Evolutionary conservation across 2,797 vertebrate species (phyloP), one percentile per base, ranked within the genome.

Genomic region (Enteromius afrohamiltoni): DNA sequence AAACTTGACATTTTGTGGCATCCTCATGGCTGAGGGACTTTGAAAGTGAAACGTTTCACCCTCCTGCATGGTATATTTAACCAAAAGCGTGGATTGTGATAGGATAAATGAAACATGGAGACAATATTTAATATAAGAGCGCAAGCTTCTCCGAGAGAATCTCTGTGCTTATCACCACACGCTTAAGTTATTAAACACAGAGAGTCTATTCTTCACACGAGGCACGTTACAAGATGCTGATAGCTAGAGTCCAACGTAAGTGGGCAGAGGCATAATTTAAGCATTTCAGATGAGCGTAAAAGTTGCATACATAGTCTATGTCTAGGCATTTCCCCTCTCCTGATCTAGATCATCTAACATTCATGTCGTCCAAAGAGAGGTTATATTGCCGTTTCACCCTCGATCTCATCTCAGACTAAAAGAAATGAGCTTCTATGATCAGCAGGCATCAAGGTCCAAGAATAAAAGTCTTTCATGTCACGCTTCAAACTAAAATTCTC

Each of bases 301-400:
- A 29, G 88, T 86, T 90, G 89, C 87, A 89, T 90, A 87, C 80
- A 80, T 76, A 40, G 45, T 88, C 82, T 84, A 67, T 75, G 58
- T 65, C 77, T 69, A 79, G 80, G 83, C 77, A 87, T 87, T 85
- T 84, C 88, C 89, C 60, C 76, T 84, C 79, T 86, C 70, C 37
- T 69, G 23, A 88, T 87, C 89, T 86, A 91, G 88, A 91, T 89
- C 91, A 92, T 89, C 74, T 92, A 93, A 93, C 92, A 92, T 92
- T 93, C 89, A 89, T 60, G 88, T 91, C 79, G 89, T 93, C 90
- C 91, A 91, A 89, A 90, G 88, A 90, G 87, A 91, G 90, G 85
- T 90, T 89, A 81, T 87, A 85, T 86, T 89, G 89, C 80, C 85
- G 79, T 86, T 79, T 88, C 82, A 74, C 79, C 82, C 88, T 79